A percentile compares a stretch with the other conserved stretches of the same genome.
Evolutionary conservation across 2,888 invertebrate species (phyloP).

Genomic region (Netelia inedita): DNA sequence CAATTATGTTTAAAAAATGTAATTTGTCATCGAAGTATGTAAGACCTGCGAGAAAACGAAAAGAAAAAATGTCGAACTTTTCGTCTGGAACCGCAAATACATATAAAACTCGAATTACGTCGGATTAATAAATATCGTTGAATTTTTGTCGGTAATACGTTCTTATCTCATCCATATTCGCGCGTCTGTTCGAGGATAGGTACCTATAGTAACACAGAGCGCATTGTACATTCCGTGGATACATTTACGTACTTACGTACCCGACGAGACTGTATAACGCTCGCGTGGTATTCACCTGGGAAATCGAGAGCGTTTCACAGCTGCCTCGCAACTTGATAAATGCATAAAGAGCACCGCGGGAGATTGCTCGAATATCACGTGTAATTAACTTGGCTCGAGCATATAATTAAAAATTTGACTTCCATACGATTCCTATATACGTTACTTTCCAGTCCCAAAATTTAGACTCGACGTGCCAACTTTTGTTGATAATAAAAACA

Average conservation of each 20-base stretch:
- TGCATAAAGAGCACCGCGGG: slow-evolving; percentile 68
- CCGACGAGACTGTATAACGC: slow-evolving; percentile 16
- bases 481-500: too few relatives aligned
- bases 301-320: slow-evolving; percentile 75
- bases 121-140: background rate
- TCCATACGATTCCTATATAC: slow-evolving; percentile 43
- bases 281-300: slow-evolving; percentile 72
- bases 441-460: background rate
- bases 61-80: too few relatives aligned
- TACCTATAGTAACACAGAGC: background rate
- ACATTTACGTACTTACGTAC: background rate
- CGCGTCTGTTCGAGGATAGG: background rate
- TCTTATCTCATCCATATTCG: background rate
- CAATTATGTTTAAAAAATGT: too few relatives aligned
- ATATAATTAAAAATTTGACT: slow-evolving; percentile 72
- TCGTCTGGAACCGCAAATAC: too few relatives aligned
- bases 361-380: slow-evolving; percentile 60
- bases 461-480: too few relatives aligned
- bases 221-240: background rate
- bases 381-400: slow-evolving; percentile 68
- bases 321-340: slow-evolving; percentile 75
- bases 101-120: too few relatives aligned
- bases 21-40: too few relatives aligned
- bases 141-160: background rate
- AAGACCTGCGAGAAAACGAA: too few relatives aligned